Evolutionary conservation across 2,113 vertebrate species (phyloP).

Genomic region (Grallaria varia): DNA sequence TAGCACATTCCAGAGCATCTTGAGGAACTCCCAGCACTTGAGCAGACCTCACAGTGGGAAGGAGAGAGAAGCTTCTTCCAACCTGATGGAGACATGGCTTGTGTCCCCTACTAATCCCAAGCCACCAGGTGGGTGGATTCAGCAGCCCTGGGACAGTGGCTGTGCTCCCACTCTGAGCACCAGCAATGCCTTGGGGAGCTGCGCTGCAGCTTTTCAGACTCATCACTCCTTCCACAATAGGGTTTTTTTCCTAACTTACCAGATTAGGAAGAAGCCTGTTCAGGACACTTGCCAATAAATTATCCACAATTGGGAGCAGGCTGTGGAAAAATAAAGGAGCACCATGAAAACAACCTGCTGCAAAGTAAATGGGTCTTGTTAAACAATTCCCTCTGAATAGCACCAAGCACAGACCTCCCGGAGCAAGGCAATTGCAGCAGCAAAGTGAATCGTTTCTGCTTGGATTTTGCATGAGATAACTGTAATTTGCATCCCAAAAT

Average conservation of each 20-base stretch:
- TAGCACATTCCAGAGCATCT: fast-evolving
- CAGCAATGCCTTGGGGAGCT: fast-evolving
- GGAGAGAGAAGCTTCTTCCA: neutral
- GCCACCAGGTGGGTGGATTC: neutral
- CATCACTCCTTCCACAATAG: neutral
- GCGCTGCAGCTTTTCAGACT: neutral
- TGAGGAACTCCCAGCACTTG: neutral
- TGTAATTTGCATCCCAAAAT: constrained; percentile 45
- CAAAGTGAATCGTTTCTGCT: neutral
- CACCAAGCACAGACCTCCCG: neutral
- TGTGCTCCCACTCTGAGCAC: fast-evolving
- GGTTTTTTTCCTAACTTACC: neutral
- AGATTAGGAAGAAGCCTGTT: constrained; percentile 69
- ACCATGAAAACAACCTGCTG: neutral
- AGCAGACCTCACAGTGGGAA: fast-evolving
- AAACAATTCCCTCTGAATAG: constrained; percentile 17
- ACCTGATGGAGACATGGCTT: neutral
- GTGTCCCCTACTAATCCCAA: neutral
- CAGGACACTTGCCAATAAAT: constrained; percentile 71
- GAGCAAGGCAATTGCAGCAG: constrained; percentile 13
- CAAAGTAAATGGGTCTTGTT: constrained; percentile 22
- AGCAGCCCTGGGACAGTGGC: neutral
- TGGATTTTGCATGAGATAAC: constrained; percentile 30
- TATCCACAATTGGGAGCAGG: constrained; percentile 74
- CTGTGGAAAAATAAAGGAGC: constrained; percentile 43